phyloP scores from a whole-genome alignment of 1,140 invertebrate species.

The Drosophila littoralis region DNA sequence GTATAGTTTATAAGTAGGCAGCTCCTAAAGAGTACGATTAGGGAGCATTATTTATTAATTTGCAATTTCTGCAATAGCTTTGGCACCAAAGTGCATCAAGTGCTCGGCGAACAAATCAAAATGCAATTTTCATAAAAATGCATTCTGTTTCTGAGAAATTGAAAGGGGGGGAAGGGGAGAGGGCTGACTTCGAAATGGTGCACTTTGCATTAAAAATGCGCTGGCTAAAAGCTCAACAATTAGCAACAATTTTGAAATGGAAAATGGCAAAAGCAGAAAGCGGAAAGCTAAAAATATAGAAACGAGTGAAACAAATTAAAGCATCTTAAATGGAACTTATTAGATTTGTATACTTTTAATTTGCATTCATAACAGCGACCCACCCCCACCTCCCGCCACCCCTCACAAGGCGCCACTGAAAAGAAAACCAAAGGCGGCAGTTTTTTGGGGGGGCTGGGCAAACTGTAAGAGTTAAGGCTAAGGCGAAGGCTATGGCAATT shows the following conservation, averaged over 20 bases:
- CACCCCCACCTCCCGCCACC: not conserved
- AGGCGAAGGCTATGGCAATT: slow-evolving; percentile 25
- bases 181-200: slow-evolving; percentile 24
- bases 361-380: slow-evolving; percentile 81
- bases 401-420: not conserved
- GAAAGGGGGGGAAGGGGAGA: not conserved
- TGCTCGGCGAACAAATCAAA: slow-evolving; percentile 31
- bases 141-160: slow-evolving; percentile 26
- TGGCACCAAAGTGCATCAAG: slow-evolving; percentile 28
- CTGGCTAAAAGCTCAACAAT: slow-evolving; percentile 81
- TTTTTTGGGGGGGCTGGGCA: not conserved
- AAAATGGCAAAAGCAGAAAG: slow-evolving; percentile 58
- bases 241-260: slow-evolving; percentile 76
- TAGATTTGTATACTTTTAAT: slow-evolving; percentile 84
- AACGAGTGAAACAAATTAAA: slow-evolving; percentile 63
- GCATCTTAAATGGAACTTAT: slow-evolving; percentile 82
- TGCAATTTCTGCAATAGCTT: slow-evolving; percentile 18
- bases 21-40: too few relatives aligned
- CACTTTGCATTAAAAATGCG: slow-evolving; percentile 79
- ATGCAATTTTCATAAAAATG: slow-evolving; percentile 62
- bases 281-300: slow-evolving; percentile 12
- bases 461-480: slow-evolving; percentile 36
- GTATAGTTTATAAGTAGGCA: too few relatives aligned
- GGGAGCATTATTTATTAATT: not conserved
- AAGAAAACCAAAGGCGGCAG: slow-evolving; percentile 9